Evolutionary conservation across 2,888 invertebrate genomes (phyloP).

Genomic region (Heliconius erato): DNA sequence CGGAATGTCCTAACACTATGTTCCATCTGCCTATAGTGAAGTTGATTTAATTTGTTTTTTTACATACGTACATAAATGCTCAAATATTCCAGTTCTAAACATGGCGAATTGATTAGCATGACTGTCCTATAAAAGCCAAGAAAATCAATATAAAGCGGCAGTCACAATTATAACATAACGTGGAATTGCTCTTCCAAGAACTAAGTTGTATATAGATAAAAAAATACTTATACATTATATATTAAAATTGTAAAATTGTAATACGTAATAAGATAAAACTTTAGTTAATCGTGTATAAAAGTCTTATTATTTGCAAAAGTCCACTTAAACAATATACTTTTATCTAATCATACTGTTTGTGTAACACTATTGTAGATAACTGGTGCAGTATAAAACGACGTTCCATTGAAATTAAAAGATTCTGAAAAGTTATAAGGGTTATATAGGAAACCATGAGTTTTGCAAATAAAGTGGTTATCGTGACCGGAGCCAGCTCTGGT

Average conservation of each 20-base stretch:
- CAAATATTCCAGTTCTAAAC: not conserved
- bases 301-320: not conserved
- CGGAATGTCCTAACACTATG: too few species aligned
- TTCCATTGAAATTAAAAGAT: not conserved
- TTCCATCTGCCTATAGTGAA: too few species aligned
- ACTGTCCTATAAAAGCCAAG: not conserved
- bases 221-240: not conserved
- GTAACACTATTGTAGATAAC: not conserved
- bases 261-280: not conserved
- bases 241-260: not conserved
- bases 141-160: not conserved
- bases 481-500: slow-evolving; percentile 63
- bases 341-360: not conserved
- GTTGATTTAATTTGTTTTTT: too few species aligned
- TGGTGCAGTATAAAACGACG: not conserved
- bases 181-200: not conserved
- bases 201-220: too few species aligned
- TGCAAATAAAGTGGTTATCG: slow-evolving; percentile 58
- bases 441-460: slow-evolving; percentile 50
- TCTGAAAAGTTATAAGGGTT: not conserved
- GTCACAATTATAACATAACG: not conserved
- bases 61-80: too few species aligned
- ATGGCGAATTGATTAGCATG: not conserved
- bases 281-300: not conserved
- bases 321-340: not conserved